These are phyloP conservation scores for Eilema caniola DNA, from an alignment of 2,888 invertebrate species.

Conservation along the genomic window DNA sequence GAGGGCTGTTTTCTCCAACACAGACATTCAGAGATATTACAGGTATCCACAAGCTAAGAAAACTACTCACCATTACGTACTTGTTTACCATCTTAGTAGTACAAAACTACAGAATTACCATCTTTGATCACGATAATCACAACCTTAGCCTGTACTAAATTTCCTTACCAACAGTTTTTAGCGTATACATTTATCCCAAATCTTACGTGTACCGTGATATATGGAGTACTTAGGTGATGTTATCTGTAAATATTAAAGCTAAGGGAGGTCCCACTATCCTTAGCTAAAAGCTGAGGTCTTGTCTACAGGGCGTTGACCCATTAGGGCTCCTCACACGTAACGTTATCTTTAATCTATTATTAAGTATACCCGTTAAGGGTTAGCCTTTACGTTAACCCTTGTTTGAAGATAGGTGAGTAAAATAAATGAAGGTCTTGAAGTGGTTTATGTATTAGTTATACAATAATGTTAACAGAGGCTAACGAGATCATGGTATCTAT, in stretches of 20 bases:
- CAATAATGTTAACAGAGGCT: too few relatives aligned
- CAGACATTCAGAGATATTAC: too few relatives aligned
- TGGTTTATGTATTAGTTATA: neutral
- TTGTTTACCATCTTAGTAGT: neutral
- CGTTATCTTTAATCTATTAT: conserved; percentile 47
- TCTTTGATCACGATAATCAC: too few relatives aligned
- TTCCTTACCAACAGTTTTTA: neutral
- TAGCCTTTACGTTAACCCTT: conserved; percentile 5
- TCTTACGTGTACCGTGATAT: conserved; percentile 15
- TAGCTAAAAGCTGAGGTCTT: conserved; percentile 39
- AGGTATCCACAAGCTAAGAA: too few relatives aligned
- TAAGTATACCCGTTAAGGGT: conserved; percentile 36
- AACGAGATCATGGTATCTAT: too few relatives aligned
- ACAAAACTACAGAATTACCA: neutral
- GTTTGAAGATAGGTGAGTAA: neutral
- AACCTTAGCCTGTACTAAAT: neutral
- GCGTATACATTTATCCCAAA: neutral
- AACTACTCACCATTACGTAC: too few relatives aligned
- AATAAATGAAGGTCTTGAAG: conserved; percentile 1
- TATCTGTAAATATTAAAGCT: conserved; percentile 38
- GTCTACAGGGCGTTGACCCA: conserved; percentile 39
- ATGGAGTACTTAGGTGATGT: conserved; percentile 36
- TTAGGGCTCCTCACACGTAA: conserved; percentile 36
- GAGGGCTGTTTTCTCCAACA: too few relatives aligned
- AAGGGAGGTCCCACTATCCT: conserved; percentile 34